phyloP scores from a whole-genome alignment of 1,140 invertebrate species.

The Drosophila tropicalis region DNA sequence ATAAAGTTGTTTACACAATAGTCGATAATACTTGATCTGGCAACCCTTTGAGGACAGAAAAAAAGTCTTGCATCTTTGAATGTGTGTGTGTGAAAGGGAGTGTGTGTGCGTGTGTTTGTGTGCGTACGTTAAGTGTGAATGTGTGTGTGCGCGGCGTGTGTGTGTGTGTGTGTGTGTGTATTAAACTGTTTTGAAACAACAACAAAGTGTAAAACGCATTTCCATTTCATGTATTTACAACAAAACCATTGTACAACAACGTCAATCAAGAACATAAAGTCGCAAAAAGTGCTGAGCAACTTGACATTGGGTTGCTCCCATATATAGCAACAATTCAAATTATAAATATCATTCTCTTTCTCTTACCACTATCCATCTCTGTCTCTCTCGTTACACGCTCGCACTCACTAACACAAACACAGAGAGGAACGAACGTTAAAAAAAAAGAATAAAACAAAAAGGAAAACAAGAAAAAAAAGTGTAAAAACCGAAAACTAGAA shows the following conservation, averaged over 20 bases:
- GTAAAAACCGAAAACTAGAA: not conserved
- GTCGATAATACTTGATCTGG: not conserved
- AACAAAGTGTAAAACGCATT: constrained; percentile 61
- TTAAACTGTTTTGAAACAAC: constrained; percentile 43
- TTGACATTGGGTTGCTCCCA: not conserved
- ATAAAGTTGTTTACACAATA: too few species aligned
- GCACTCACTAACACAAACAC: constrained; percentile 16
- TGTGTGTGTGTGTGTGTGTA: constrained; percentile 31
- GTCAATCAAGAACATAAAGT: constrained; percentile 1
- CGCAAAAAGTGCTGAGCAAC: not conserved
- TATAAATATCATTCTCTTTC: not conserved
- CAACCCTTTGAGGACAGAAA: not conserved
- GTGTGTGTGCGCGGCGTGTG: constrained; percentile 7
- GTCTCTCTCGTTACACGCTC: not conserved
- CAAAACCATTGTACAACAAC: constrained; percentile 31
- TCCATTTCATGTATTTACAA: constrained; percentile 46
- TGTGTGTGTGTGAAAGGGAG: not conserved
- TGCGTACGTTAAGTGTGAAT: not conserved
- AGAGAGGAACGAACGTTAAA: constrained; percentile 2
- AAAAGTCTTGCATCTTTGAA: not conserved
- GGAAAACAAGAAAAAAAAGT: not conserved
- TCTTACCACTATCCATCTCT: not conserved
- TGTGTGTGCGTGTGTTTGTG: not conserved
- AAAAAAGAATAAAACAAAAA: constrained; percentile 1
- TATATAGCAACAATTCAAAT: constrained; percentile 6